Percentiles rank a stretch among this genome's conserved stretches.
Conservation (phyloP, 2,113 vertebrate genomes). For the Cavia aperea region DNA sequence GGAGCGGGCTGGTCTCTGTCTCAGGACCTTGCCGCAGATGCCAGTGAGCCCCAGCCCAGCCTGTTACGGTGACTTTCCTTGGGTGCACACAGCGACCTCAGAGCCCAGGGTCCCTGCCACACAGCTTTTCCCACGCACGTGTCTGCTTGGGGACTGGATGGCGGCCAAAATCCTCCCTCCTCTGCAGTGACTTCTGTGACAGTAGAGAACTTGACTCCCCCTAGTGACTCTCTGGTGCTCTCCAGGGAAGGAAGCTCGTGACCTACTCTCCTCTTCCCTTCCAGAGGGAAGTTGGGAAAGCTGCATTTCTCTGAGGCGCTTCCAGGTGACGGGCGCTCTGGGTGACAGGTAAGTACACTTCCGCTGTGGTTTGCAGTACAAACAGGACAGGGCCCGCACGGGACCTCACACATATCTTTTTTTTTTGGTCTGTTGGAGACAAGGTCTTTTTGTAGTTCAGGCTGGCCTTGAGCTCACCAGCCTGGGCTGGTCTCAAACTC, state of each 20-base stretch:
- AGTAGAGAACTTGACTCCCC: slow-evolving; percentile 41
- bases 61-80: background rate
- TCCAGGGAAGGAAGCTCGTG: slow-evolving; percentile 4
- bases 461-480: too few species aligned
- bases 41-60: background rate
- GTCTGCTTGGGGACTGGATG: background rate
- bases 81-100: background rate
- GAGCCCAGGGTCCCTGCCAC: background rate
- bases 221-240: slow-evolving; percentile 8
- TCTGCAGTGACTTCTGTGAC: background rate
- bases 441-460: too few species aligned
- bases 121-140: background rate
- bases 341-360: slow-evolving; percentile 65
- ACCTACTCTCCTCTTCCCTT: background rate
- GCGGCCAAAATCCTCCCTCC: background rate
- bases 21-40: background rate
- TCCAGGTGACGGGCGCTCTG: slow-evolving; percentile 64
- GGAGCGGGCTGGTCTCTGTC: too few species aligned
- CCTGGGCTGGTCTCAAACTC: too few species aligned
- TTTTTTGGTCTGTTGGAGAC: background rate
- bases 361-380: background rate
- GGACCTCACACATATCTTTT: background rate
- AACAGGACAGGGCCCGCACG: background rate
- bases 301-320: slow-evolving; percentile 60
- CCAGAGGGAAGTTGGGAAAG: slow-evolving; percentile 65